A percentile compares a stretch with the other conserved stretches of the same genome.
These are phyloP conservation scores for Xiphorhynchus elegans DNA, from an alignment of 2,113 vertebrate species.

Conservation along the genomic window DNA sequence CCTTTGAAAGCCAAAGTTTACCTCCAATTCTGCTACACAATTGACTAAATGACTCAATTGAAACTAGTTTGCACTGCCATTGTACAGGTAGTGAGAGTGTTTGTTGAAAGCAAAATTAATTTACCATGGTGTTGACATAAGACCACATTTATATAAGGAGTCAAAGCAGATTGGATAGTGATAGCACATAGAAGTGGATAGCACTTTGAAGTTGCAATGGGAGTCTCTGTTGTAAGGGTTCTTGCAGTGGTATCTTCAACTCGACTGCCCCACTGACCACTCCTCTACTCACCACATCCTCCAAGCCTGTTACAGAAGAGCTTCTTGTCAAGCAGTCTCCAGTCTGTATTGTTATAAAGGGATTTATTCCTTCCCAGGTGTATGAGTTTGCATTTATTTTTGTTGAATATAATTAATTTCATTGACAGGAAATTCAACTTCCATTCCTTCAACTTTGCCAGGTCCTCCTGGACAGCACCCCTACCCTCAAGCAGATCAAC, in stretches of 20 bases:
- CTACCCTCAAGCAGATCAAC: neutral
- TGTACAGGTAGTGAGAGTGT: neutral
- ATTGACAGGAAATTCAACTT: too few species aligned
- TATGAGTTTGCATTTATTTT: neutral
- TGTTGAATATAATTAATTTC: neutral
- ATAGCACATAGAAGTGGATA: too few species aligned
- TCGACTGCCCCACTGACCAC: neutral
- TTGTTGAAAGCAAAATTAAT: neutral
- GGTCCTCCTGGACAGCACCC: neutral
- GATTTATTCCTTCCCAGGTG: neutral
- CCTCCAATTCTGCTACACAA: neutral
- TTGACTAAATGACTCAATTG: neutral
- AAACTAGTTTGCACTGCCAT: neutral
- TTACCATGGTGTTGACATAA: neutral
- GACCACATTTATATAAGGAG: neutral
- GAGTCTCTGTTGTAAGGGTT: neutral
- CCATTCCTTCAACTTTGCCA: neutral
- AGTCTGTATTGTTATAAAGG: neutral
- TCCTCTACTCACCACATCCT: neutral
- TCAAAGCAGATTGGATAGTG: neutral
- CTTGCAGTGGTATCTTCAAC: neutral
- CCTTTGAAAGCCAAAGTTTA: neutral
- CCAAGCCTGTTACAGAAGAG: neutral
- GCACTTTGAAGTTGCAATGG: neutral
- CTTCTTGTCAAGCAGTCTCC: neutral